Evolutionary conservation across 2,888 invertebrate genomes (phyloP).

Genomic region (Ophion ellenae): DNA sequence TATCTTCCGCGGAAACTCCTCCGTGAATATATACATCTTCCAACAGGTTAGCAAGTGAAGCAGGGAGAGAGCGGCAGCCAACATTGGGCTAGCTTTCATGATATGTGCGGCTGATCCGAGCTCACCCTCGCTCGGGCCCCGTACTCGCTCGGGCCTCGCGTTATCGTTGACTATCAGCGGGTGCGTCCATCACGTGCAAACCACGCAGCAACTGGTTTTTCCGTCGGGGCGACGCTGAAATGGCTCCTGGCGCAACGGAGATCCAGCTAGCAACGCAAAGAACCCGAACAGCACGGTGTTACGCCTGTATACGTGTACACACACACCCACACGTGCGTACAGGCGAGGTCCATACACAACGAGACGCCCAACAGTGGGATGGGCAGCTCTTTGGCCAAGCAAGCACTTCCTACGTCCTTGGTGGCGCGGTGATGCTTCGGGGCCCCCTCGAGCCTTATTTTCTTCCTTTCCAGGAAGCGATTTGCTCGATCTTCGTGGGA

Average conservation of each 20-base stretch:
- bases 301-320: constrained; percentile 11
- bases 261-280: constrained; percentile 25
- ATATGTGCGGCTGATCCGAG: constrained; percentile 52
- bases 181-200: constrained; percentile 61
- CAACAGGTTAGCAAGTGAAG: constrained; percentile 54
- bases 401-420: constrained; percentile 63
- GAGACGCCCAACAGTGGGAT: constrained; percentile 37
- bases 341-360: constrained; percentile 26
- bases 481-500: constrained; percentile 66
- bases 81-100: constrained; percentile 45
- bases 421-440: constrained; percentile 58
- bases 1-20: constrained; percentile 65
- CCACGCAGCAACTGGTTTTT: constrained; percentile 66
- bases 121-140: constrained; percentile 45
- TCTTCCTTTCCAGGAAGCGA: constrained; percentile 64
- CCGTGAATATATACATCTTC: constrained; percentile 59
- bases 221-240: constrained; percentile 48
- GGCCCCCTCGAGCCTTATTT: constrained; percentile 56
- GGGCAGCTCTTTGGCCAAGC: constrained; percentile 47
- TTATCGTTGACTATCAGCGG: constrained; percentile 64
- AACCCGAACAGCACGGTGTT: constrained; percentile 22
- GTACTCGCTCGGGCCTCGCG: constrained; percentile 41
- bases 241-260: constrained; percentile 45
- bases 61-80: constrained; percentile 25
- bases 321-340: neutral